Evolutionary conservation across 2,888 invertebrate species (phyloP).

Genomic region (Phaedon cochleariae): DNA sequence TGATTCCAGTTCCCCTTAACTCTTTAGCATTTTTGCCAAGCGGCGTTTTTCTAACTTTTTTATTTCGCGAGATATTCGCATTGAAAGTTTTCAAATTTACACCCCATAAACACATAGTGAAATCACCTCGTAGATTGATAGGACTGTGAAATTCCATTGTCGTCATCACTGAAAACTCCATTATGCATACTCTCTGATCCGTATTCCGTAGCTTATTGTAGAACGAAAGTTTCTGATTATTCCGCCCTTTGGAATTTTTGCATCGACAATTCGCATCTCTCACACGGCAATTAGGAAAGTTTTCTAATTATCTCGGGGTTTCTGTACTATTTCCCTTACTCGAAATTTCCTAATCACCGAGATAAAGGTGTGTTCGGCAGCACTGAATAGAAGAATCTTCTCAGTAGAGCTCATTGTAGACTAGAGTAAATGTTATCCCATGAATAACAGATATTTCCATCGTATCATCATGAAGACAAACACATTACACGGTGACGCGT

Average conservation of each 20-base stretch:
- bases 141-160: neutral
- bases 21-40: too few species aligned
- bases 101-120: too few species aligned
- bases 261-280: slow-evolving; percentile 19
- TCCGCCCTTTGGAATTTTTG: neutral
- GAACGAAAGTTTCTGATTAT: neutral
- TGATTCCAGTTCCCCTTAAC: too few species aligned
- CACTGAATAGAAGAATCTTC: slow-evolving; percentile 19
- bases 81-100: too few species aligned
- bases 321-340: neutral
- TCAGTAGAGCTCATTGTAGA: slow-evolving; percentile 4
- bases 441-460: neutral
- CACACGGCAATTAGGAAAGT: slow-evolving; percentile 23
- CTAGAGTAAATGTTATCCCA: neutral
- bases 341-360: slow-evolving; percentile 22
- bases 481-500: too few species aligned
- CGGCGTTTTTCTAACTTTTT: too few species aligned
- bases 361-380: slow-evolving; percentile 18
- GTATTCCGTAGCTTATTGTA: neutral
- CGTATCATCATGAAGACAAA: too few species aligned
- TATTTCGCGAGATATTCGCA: too few species aligned
- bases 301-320: slow-evolving; percentile 26
- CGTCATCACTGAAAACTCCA: neutral
- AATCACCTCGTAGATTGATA: too few species aligned
- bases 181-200: neutral